phyloP scores from a whole-genome alignment of 2,888 invertebrate genomes.

The Aleiodes leptofemur region DNA sequence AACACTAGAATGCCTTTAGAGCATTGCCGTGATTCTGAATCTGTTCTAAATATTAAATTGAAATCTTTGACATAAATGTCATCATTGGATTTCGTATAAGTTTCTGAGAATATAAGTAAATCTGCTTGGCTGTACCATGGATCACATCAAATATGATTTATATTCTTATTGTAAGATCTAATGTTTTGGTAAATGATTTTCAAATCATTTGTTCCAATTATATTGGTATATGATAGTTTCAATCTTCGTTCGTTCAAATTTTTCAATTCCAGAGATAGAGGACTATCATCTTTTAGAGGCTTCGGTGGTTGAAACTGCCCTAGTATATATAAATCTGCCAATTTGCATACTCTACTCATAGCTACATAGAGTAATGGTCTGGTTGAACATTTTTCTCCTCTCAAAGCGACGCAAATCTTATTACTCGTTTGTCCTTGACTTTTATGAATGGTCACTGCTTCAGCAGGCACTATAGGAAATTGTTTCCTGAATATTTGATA shows the following conservation, averaged over 20 bases:
- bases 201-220: neutral
- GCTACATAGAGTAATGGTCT: no score
- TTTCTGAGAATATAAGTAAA: neutral
- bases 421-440: slow-evolving; percentile 6
- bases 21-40: no score
- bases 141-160: neutral
- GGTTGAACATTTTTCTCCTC: no score
- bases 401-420: neutral
- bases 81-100: no score
- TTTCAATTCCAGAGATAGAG: neutral
- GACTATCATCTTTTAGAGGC: neutral
- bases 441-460: no score
- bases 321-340: slow-evolving; percentile 5
- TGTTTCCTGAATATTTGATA: no score
- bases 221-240: neutral
- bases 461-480: no score
- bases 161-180: neutral
- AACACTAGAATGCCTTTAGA: no score
- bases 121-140: neutral
- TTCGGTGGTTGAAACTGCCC: slow-evolving; percentile 13
- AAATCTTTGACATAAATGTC: slow-evolving; percentile 17
- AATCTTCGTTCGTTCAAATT: neutral
- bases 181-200: neutral
- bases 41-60: slow-evolving; percentile 33
- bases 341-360: neutral